Evolutionary conservation across 2,797 vertebrate species (phyloP).

Genomic region (Anguilla marmorata): DNA sequence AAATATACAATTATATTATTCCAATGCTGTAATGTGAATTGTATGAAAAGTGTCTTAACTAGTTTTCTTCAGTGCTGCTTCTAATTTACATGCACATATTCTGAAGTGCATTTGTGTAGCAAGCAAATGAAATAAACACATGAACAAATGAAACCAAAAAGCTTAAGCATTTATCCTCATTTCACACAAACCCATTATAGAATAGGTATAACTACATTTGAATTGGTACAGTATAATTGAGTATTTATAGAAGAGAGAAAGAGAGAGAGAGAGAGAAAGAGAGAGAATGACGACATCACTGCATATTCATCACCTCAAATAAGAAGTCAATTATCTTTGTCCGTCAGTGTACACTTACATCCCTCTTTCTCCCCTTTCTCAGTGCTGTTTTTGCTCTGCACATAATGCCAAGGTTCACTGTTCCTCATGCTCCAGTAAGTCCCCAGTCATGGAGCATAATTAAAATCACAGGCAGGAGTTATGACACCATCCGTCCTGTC

Average conservation of each 20-base stretch:
- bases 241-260: background rate
- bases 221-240: too few relatives aligned
- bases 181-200: background rate
- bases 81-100: background rate
- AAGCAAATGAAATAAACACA: background rate
- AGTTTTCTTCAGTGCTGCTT: background rate
- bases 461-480: slow-evolving; percentile 78
- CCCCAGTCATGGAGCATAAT: slow-evolving; percentile 72
- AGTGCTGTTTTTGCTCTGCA: background rate
- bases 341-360: background rate
- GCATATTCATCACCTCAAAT: background rate
- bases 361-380: background rate
- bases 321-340: background rate
- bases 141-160: background rate
- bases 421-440: slow-evolving; percentile 61
- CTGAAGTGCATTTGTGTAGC: background rate
- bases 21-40: background rate
- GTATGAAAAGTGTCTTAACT: background rate
- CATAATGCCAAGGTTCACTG: slow-evolving; percentile 64
- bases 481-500: slow-evolving; percentile 68
- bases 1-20: background rate
- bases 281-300: background rate
- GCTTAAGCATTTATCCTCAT: background rate
- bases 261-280: background rate
- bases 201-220: too few relatives aligned